These are phyloP conservation scores for Pteropus alecto DNA, from an alignment of 2,113 vertebrate genomes.

Conservation along the genomic window DNA sequence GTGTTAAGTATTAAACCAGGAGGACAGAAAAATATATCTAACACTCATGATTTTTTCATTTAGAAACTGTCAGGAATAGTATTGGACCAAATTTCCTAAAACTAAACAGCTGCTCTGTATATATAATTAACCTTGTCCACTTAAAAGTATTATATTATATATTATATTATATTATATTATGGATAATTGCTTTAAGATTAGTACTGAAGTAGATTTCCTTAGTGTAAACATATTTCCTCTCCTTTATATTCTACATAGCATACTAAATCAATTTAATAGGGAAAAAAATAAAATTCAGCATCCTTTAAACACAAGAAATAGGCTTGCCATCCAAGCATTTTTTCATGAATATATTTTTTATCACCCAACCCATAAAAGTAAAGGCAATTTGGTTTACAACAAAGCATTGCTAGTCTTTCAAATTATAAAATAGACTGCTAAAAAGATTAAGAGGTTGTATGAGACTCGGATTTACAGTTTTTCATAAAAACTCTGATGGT, in stretches of 20 bases:
- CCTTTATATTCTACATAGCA: neutral
- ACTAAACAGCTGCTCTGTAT: neutral
- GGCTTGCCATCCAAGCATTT: neutral
- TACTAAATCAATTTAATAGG: neutral
- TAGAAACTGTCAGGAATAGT: conserved; percentile 2
- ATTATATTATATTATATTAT: neutral
- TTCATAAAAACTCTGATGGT: neutral
- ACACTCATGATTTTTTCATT: neutral
- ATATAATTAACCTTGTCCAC: neutral
- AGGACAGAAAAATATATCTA: conserved; percentile 13
- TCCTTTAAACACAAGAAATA: neutral
- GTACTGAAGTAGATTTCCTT: neutral
- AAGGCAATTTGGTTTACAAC: neutral
- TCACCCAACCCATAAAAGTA: neutral
- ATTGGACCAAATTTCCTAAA: conserved; percentile 19
- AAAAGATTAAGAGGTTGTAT: neutral
- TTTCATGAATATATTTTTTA: neutral
- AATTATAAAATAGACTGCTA: neutral
- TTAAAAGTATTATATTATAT: neutral
- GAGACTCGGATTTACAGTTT: neutral
- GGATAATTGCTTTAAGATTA: neutral
- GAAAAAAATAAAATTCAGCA: neutral
- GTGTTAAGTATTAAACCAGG: neutral
- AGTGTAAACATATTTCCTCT: neutral
- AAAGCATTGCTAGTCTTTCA: neutral